Evolutionary conservation across 1,140 invertebrate genomes (phyloP).

Genomic region (Sinella curviseta): DNA sequence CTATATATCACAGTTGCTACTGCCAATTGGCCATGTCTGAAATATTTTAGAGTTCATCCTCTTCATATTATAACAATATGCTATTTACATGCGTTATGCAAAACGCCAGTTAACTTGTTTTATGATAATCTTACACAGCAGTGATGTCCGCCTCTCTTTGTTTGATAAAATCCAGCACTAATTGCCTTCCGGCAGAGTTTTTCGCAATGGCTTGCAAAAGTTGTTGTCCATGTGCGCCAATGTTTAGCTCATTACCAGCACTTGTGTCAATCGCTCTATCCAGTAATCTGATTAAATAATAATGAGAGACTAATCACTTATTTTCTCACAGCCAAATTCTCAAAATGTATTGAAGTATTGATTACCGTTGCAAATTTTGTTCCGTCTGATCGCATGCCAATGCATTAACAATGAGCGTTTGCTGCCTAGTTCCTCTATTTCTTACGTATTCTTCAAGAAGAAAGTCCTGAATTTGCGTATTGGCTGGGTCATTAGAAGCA

Average conservation of each 20-base stretch:
- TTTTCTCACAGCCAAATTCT: background rate
- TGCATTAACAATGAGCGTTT: background rate
- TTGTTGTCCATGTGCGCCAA: background rate
- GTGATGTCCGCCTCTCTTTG: background rate
- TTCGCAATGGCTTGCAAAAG: background rate
- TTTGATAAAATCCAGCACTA: background rate
- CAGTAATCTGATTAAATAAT: slow-evolving; percentile 9
- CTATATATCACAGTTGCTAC: background rate
- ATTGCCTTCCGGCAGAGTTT: background rate
- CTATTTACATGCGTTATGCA: background rate
- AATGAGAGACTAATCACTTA: background rate
- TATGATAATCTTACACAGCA: background rate
- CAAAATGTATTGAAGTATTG: background rate
- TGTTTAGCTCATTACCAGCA: background rate
- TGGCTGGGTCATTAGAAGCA: background rate
- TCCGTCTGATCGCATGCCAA: background rate
- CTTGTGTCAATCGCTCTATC: background rate
- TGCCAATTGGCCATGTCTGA: background rate
- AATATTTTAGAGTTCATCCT: no score
- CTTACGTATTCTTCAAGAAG: background rate
- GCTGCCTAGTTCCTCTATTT: background rate
- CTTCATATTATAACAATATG: no score
- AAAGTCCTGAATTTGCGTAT: background rate
- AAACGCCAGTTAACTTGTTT: background rate
- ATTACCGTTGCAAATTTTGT: background rate